phyloP scores from a whole-genome alignment of 2,113 vertebrate species.

The Glaucomys volans region DNA sequence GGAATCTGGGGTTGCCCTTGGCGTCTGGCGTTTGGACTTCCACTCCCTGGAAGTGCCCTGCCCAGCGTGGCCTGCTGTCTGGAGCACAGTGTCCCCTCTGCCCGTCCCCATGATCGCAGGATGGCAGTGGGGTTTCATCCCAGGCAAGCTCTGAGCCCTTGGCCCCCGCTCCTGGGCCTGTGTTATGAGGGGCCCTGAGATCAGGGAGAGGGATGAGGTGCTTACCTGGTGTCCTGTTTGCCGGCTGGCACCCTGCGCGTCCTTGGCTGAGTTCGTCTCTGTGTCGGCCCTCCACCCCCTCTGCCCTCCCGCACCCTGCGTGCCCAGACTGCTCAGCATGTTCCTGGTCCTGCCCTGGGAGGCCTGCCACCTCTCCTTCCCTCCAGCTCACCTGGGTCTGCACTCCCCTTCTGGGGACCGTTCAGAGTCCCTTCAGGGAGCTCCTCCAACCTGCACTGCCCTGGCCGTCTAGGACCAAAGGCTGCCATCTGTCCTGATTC shows the following conservation, averaged over 20 bases:
- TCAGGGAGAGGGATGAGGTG: neutral
- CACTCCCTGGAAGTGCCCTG: neutral
- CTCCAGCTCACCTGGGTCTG: too few relatives aligned
- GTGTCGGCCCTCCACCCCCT: too few relatives aligned
- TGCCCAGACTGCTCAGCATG: too few relatives aligned
- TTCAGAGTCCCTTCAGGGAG: neutral
- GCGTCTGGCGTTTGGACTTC: neutral
- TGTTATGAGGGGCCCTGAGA: neutral
- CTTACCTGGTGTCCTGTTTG: accelerated
- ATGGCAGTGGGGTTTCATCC: neutral
- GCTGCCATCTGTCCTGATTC: neutral
- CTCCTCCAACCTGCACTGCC: neutral
- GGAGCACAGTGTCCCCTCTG: neutral
- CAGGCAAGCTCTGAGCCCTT: neutral
- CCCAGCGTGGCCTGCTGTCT: too few relatives aligned
- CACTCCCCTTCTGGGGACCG: too few relatives aligned
- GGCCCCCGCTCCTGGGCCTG: too few relatives aligned
- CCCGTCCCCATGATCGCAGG: neutral
- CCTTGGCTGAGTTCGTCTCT: too few relatives aligned
- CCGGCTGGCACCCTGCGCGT: neutral
- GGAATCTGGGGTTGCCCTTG: neutral
- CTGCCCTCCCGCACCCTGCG: neutral
- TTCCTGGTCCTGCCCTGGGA: neutral
- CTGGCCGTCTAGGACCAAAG: too few relatives aligned
- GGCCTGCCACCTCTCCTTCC: neutral